phyloP scores from a whole-genome alignment of 2,113 vertebrate genomes.

The Neopipo cinnamomea region DNA sequence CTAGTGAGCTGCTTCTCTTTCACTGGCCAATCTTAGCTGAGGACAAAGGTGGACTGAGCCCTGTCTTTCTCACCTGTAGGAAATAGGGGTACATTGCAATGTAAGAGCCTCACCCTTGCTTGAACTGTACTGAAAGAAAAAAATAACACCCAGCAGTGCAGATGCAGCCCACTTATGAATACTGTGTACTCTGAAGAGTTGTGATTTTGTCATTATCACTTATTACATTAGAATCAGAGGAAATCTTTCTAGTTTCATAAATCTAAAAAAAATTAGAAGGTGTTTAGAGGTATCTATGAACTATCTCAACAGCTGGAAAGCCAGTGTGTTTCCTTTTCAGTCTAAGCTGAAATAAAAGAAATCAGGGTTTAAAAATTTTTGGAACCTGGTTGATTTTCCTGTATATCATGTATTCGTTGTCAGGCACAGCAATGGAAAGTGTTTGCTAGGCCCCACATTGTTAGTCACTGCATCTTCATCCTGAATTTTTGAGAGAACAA shows the following conservation, averaged over 20 bases:
- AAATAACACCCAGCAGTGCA: background rate
- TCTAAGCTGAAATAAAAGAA: background rate
- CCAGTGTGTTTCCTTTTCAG: background rate
- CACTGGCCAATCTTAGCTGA: background rate
- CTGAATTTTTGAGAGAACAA: background rate
- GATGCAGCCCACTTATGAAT: background rate
- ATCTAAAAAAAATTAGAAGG: background rate
- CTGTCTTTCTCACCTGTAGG: background rate
- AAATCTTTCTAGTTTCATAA: background rate
- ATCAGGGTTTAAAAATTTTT: background rate
- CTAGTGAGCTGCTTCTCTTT: background rate
- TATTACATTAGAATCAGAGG: background rate
- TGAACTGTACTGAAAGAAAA: background rate
- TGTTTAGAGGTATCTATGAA: background rate
- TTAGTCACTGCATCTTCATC: background rate
- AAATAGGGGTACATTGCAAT: background rate
- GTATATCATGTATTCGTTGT: background rate
- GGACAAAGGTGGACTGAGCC: background rate
- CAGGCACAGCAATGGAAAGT: rapidly evolving
- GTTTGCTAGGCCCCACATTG: background rate
- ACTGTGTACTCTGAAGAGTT: background rate
- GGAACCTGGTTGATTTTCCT: background rate
- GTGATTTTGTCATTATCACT: background rate
- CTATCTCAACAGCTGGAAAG: background rate
- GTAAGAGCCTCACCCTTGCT: background rate